Evolutionary conservation across 1,140 invertebrate species (phyloP).

Genomic region (Trichonephila inaurata): DNA sequence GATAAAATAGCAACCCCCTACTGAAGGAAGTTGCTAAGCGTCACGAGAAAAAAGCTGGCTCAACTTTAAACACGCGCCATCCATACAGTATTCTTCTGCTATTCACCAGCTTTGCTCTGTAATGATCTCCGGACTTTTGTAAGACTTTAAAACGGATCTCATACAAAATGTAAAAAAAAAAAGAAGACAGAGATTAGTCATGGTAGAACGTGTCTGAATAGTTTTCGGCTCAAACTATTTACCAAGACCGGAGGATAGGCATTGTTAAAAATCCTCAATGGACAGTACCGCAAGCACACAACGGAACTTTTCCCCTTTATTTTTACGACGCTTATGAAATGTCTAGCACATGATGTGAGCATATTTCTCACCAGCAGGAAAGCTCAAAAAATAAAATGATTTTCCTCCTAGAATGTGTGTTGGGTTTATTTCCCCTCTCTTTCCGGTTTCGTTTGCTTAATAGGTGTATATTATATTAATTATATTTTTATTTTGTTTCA

Average conservation of each 20-base stretch:
- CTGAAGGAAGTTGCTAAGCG: too few species aligned
- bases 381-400: not conserved
- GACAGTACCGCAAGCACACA: not conserved
- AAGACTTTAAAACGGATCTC: not conserved
- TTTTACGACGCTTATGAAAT: not conserved
- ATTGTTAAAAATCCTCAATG: not conserved
- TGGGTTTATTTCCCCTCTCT: not conserved
- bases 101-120: not conserved
- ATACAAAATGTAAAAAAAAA: not conserved
- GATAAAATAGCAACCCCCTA: not conserved
- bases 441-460: not conserved
- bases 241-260: not conserved
- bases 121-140: not conserved
- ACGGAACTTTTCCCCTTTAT: not conserved
- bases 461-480: constrained; percentile 3
- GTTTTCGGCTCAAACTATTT: not conserved
- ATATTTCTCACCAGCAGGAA: not conserved
- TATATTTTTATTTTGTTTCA: constrained; percentile 13
- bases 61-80: too few species aligned
- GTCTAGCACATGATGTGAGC: not conserved
- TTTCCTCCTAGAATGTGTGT: not conserved
- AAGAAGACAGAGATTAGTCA: not conserved
- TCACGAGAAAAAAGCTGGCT: too few species aligned
- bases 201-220: not conserved
- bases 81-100: not conserved